Conservation (phyloP, 2,888 invertebrate genomes). For the Morpho deidamia region DNA sequence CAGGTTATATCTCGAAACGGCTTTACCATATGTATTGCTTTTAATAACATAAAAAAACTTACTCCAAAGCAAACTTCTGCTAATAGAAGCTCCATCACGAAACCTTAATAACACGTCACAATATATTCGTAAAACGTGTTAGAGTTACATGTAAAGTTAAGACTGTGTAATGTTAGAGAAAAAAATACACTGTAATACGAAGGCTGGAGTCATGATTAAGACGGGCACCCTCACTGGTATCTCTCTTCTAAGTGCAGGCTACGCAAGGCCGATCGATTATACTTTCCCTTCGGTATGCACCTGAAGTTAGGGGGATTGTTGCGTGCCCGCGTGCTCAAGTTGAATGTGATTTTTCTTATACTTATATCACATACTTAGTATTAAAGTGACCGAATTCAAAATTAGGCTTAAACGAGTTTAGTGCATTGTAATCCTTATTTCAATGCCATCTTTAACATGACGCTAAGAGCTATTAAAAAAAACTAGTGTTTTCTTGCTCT, state of each 20-base stretch:
- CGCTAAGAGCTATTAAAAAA: no score
- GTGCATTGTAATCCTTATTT: no score
- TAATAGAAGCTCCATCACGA: slow-evolving; percentile 13
- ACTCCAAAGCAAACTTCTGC: slow-evolving; percentile 11
- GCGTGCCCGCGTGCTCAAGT: slow-evolving; percentile 2
- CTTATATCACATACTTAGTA: no score
- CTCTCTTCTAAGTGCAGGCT: slow-evolving; percentile 63
- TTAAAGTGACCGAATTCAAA: no score
- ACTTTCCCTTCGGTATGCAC: slow-evolving; percentile 45
- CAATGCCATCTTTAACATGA: no score
- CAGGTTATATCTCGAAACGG: no score
- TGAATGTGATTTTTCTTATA: background rate
- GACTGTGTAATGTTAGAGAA: background rate
- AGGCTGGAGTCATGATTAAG: slow-evolving; percentile 30
- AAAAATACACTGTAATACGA: background rate
- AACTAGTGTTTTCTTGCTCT: no score
- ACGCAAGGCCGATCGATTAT: slow-evolving; percentile 54
- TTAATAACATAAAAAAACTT: slow-evolving; percentile 5
- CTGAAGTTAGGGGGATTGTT: slow-evolving; percentile 26
- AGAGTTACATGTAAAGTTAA: slow-evolving; percentile 3
- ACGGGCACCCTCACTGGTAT: slow-evolving; percentile 50
- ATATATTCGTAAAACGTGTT: background rate
- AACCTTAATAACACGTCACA: slow-evolving; percentile 2
- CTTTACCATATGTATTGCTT: no score
- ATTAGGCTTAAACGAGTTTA: no score